Evolutionary conservation across 2,113 vertebrate species (phyloP).

Genomic region (Gadus chalcogrammus): DNA sequence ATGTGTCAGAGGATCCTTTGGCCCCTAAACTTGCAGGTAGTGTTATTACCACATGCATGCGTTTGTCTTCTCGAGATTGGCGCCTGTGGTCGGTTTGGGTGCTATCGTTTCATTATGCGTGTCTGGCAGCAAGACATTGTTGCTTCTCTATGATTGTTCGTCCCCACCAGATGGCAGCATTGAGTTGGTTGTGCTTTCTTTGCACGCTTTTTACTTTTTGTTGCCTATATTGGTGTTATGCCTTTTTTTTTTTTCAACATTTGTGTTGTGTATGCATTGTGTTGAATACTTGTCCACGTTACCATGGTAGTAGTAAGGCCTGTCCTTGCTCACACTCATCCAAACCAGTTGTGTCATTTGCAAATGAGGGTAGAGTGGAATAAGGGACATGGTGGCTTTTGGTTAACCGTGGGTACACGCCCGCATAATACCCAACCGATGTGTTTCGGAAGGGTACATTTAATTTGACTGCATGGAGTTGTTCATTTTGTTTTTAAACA

Average conservation of each 20-base stretch:
- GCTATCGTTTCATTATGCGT: not conserved
- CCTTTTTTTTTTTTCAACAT: too few relatives aligned
- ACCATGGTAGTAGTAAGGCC: slow-evolving; percentile 69
- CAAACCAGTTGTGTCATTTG: slow-evolving; percentile 37
- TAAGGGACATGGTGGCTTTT: slow-evolving; percentile 43
- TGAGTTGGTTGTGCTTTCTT: slow-evolving; percentile 6
- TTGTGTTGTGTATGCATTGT: too few relatives aligned
- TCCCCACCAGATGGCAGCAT: slow-evolving; percentile 37
- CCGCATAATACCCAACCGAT: too few relatives aligned
- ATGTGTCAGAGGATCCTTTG: slow-evolving; percentile 94
- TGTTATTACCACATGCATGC: slow-evolving; percentile 42
- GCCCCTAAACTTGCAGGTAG: slow-evolving; percentile 98
- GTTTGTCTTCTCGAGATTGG: not conserved
- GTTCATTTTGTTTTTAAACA: slow-evolving; percentile 17
- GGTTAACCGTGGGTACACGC: too few relatives aligned
- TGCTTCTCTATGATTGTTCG: not conserved
- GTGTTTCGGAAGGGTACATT: not conserved
- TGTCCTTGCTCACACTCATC: slow-evolving; percentile 28
- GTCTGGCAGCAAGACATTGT: not conserved
- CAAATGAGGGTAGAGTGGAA: slow-evolving; percentile 30
- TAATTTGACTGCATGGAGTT: not conserved
- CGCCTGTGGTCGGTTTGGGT: slow-evolving; percentile 2
- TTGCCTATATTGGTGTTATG: too few relatives aligned
- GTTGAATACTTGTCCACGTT: slow-evolving; percentile 56
- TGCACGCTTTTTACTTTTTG: not conserved